phyloP scores from a whole-genome alignment of 1,140 invertebrate genomes.

The Delia radicum region DNA sequence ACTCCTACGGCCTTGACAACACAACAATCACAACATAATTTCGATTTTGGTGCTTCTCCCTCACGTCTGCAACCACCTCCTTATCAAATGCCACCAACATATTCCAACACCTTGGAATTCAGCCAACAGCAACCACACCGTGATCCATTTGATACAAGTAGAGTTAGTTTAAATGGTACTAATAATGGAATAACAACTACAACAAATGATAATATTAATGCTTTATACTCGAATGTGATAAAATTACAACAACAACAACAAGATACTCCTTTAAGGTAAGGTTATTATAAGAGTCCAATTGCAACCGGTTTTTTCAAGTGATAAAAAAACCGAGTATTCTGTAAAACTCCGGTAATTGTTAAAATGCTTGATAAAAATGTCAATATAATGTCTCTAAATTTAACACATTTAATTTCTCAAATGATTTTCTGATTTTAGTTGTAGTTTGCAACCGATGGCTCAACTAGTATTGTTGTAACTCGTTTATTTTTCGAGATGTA shows the following conservation, averaged over 20 bases:
- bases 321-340: no score
- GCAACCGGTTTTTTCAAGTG: no score
- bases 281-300: no score
- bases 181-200: background rate
- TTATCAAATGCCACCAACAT: constrained; percentile 58
- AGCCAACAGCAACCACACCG: constrained; percentile 38
- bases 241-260: constrained; percentile 12
- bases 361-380: no score
- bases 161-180: constrained; percentile 10
- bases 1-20: constrained; percentile 28
- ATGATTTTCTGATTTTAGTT: no score
- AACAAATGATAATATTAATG: constrained; percentile 11
- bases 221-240: constrained; percentile 41
- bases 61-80: constrained; percentile 55
- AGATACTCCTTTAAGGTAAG: constrained; percentile 17
- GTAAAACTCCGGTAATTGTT: background rate
- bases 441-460: no score
- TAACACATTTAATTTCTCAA: no score
- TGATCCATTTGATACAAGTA: constrained; percentile 67
- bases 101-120: constrained; percentile 56
- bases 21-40: constrained; percentile 29
- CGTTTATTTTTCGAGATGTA: no score
- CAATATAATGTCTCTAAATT: no score
- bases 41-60: constrained; percentile 17
- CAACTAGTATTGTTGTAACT: no score